Evolutionary conservation across 2,888 invertebrate species (phyloP), one percentile per base, ranked within the genome.

Genomic region (Cerastis leucographa): DNA sequence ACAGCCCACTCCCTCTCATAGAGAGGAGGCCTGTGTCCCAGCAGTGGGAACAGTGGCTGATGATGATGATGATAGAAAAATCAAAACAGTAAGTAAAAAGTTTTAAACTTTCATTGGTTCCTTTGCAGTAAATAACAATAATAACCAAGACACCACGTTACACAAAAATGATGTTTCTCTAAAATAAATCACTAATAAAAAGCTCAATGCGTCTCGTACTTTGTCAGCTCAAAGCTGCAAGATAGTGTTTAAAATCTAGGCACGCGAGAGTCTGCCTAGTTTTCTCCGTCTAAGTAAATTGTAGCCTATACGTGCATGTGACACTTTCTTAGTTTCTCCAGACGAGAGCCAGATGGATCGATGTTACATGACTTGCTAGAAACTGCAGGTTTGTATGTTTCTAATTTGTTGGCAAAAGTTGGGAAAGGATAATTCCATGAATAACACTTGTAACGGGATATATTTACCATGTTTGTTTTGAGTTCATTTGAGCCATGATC

Each of bases 321-420:
- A 77, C 71, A 74, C 87, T 87, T 87, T 84, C 87, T 6, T 9
- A 46, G 40, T 87, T 87, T 87, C 87, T 64, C 87, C 46, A 9
- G 62, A 66, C 62, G 29, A 44, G 51, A 54, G 44, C 42, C 40
- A 62, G 71, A 80, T 74, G 19, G 59, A 83, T 79, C 35, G 54
- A 35, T 69, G 29, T 49, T 25, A 65, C 6, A 70, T 87, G 76
- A 87, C 85, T 87, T 68, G 83, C 87, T 6, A 17, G 62, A 75
- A 44, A 11, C 54, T 22, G 14, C 12, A 19, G 5, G 25, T 35
- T 54, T 25, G 49, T 12, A 17, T 35, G 22, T 29, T 73, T 80
- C 44, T 77, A 22, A 51, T 76, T 62, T 22, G 14, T 35, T n/a
- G 7, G 14, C 17, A 11, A 25, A 1, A 22, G 4, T 56, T 19